A percentile compares a stretch with the other conserved stretches of the same genome.
Evolutionary conservation across 2,888 invertebrate genomes (phyloP).

Genomic region (Acanthococcus lagerstroemiae): DNA sequence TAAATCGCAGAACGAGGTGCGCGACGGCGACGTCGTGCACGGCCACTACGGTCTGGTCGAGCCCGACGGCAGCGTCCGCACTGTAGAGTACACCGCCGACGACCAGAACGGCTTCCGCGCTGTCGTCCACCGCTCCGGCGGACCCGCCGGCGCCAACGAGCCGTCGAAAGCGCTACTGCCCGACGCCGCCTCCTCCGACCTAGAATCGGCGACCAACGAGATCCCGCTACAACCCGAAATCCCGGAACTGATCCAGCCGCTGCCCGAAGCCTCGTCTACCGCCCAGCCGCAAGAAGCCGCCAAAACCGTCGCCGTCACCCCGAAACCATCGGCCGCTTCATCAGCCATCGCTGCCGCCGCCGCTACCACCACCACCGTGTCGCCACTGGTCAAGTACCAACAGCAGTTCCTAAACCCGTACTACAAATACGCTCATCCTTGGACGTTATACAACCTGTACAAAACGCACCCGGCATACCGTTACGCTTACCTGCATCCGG

Average conservation of each 20-base stretch:
- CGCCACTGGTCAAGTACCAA: neutral
- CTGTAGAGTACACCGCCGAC: conserved; percentile 23
- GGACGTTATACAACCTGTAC: conserved; percentile 16
- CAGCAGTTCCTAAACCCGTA: conserved; percentile 17
- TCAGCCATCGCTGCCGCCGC: neutral
- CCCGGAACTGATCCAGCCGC: neutral
- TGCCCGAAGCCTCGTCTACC: neutral
- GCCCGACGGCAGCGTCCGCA: conserved; percentile 22
- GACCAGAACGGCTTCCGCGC: conserved; percentile 21
- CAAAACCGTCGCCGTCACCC: neutral
- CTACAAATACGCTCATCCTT: conserved; percentile 14
- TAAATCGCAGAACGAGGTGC: conserved; percentile 23
- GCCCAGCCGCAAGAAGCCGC: neutral
- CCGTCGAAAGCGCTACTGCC: neutral
- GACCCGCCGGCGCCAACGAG: neutral
- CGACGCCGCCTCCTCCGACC: neutral
- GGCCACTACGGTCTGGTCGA: conserved; percentile 27
- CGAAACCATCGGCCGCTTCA: neutral
- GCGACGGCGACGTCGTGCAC: conserved; percentile 21
- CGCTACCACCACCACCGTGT: neutral
- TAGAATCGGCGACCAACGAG: neutral
- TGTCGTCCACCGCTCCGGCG: conserved; percentile 13
- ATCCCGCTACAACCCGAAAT: neutral
- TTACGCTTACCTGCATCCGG: conserved; percentile 16
- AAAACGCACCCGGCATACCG: conserved; percentile 19